Evolutionary conservation across 2,797 vertebrate genomes (phyloP).

Genomic region (Geotrypetes seraphini): DNA sequence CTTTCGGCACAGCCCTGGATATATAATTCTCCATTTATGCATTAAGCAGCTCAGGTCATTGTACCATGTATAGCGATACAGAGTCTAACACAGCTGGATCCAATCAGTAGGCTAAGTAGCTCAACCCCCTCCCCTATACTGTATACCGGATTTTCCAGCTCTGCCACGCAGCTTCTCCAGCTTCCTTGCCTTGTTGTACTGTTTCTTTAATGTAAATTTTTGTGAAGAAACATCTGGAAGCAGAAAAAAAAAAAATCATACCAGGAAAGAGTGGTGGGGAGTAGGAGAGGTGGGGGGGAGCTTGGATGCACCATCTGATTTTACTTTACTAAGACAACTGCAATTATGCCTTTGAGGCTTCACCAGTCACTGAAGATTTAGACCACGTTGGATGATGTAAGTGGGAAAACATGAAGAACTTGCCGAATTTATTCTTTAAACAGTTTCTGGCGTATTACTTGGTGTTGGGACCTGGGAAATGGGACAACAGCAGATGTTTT

Average conservation of each 20-base stretch:
- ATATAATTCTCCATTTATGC: neutral
- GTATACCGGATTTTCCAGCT: slow-evolving; percentile 2
- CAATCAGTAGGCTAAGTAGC: neutral
- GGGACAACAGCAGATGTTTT: slow-evolving; percentile 6
- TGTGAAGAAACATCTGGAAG: slow-evolving; percentile 52
- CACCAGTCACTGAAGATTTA: slow-evolving; percentile 39
- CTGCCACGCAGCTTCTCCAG: slow-evolving; percentile 43
- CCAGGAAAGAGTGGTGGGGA: neutral
- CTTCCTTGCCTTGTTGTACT: slow-evolving; percentile 13
- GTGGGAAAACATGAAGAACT: slow-evolving; percentile 54
- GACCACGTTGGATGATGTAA: slow-evolving; percentile 52
- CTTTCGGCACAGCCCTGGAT: too few relatives aligned
- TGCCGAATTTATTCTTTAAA: neutral
- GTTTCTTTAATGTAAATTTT: too few relatives aligned
- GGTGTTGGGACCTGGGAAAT: slow-evolving; percentile 3
- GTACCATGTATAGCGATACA: neutral
- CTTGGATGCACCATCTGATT: slow-evolving; percentile 36
- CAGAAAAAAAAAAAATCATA: slow-evolving; percentile 24
- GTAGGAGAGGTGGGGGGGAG: slow-evolving; percentile 7
- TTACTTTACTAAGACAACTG: slow-evolving; percentile 48
- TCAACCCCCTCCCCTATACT: neutral
- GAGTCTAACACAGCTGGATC: neutral
- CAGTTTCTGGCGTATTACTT: slow-evolving; percentile 24
- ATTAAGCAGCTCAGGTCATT: neutral
- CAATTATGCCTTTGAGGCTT: slow-evolving; percentile 41